These are phyloP conservation scores for Paracanthobrama guichenoti DNA, from an alignment of 2,113 vertebrate genomes.

Conservation along the genomic window DNA sequence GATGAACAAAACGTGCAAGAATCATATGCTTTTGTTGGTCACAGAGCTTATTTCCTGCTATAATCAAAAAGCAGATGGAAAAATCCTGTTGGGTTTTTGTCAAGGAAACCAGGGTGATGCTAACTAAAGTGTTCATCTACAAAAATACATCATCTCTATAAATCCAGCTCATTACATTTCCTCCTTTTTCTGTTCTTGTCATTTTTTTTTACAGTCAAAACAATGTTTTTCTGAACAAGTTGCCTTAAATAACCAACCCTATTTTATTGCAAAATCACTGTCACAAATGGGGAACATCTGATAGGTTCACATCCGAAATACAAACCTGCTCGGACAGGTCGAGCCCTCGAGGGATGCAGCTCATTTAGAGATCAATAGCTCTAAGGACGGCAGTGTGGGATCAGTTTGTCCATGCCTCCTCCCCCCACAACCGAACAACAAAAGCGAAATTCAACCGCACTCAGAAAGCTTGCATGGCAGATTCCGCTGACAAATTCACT, in stretches of 20 bases:
- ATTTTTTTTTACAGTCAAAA: not conserved
- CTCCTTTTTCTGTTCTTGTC: not conserved
- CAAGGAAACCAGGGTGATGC: not conserved
- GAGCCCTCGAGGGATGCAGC: conserved; percentile 8
- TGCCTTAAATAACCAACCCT: not conserved
- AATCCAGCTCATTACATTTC: not conserved
- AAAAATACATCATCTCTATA: not conserved
- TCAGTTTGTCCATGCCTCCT: not conserved
- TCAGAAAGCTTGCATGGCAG: conserved; percentile 51
- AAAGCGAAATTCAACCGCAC: conserved; percentile 28
- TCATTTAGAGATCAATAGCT: conserved; percentile 48
- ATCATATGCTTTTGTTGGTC: not conserved
- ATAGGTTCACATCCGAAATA: conserved; percentile 7
- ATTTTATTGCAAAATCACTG: not conserved
- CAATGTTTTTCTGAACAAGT: not conserved
- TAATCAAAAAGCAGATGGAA: not conserved
- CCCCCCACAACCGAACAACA: conserved; percentile 38
- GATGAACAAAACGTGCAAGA: not conserved
- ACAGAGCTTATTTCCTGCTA: too few species aligned
- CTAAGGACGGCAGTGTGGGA: not conserved
- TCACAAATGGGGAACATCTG: not conserved
- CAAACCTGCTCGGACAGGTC: not conserved
- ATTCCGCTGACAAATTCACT: conserved; percentile 33
- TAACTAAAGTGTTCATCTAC: not conserved
- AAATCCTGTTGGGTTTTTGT: not conserved